Conservation (phyloP, 2,888 invertebrate species). For the Anthophora plumipes region DNA sequence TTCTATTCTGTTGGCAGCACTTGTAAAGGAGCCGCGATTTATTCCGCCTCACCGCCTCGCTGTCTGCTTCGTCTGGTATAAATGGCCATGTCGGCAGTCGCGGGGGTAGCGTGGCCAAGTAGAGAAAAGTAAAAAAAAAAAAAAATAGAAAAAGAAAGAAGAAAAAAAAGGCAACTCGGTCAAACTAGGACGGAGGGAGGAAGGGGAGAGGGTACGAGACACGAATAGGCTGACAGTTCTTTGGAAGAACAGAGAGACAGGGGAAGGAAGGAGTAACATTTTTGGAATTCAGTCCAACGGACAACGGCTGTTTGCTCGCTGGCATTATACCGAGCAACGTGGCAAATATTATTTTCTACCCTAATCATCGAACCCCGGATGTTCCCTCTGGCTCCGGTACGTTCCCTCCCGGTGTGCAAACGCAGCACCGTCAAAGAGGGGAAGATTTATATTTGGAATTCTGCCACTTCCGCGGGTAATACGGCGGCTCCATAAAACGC, state of each 20-base stretch:
- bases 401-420: neutral
- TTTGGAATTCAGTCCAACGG: constrained; percentile 17
- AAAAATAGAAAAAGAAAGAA: neutral
- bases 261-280: neutral
- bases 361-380: constrained; percentile 32
- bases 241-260: no score
- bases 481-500: constrained; percentile 43
- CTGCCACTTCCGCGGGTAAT: constrained; percentile 64
- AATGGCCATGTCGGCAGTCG: constrained; percentile 73
- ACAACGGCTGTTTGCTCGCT: constrained; percentile 29
- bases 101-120: constrained; percentile 28
- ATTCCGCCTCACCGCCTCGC: constrained; percentile 83
- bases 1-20: constrained; percentile 83
- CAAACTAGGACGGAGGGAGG: neutral
- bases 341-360: constrained; percentile 47
- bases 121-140: constrained; percentile 45
- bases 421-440: constrained; percentile 11
- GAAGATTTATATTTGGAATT: constrained; percentile 59
- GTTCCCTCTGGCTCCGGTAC: neutral
- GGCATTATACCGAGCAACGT: constrained; percentile 24
- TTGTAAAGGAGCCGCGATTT: constrained; percentile 82
- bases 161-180: neutral
- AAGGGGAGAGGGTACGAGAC: neutral
- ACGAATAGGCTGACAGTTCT: neutral
- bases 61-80: constrained; percentile 76